Conservation (phyloP, 1,140 invertebrate species). For the Myzus persicae region DNA sequence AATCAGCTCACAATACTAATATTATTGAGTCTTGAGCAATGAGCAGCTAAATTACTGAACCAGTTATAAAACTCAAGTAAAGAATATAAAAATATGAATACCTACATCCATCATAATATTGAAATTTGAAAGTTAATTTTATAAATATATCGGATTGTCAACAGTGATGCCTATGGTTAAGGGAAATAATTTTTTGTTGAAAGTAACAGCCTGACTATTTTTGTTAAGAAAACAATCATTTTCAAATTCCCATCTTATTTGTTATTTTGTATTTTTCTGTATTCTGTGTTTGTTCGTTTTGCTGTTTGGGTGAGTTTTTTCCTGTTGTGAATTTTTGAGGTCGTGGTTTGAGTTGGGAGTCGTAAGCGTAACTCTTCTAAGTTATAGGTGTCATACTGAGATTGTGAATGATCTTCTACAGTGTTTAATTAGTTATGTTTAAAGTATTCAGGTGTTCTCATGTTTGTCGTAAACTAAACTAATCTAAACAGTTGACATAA, state of each 20-base stretch:
- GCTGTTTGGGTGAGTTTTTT: neutral
- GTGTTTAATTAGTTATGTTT: neutral
- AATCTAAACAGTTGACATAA: neutral
- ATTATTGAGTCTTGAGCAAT: too few species aligned
- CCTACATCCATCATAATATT: too few species aligned
- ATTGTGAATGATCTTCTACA: neutral
- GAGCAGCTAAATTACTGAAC: too few species aligned
- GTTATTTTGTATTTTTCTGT: neutral
- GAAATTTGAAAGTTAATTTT: too few species aligned
- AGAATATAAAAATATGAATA: too few species aligned
- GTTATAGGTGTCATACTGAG: neutral
- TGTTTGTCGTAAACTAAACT: neutral
- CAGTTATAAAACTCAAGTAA: too few species aligned
- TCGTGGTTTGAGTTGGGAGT: neutral
- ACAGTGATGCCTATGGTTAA: neutral
- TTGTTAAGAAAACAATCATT: slow-evolving; percentile 5
- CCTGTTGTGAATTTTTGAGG: neutral
- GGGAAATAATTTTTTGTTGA: neutral
- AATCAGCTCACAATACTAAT: too few species aligned
- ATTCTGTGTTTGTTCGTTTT: neutral
- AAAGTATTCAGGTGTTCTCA: neutral
- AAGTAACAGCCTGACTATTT: neutral
- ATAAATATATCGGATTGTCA: neutral
- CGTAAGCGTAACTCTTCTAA: neutral
- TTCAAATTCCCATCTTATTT: neutral